Percentiles rank a stretch among this genome's conserved stretches.
Evolutionary conservation across 1,140 invertebrate genomes (phyloP).

Genomic region (Globodera rostochiensis): DNA sequence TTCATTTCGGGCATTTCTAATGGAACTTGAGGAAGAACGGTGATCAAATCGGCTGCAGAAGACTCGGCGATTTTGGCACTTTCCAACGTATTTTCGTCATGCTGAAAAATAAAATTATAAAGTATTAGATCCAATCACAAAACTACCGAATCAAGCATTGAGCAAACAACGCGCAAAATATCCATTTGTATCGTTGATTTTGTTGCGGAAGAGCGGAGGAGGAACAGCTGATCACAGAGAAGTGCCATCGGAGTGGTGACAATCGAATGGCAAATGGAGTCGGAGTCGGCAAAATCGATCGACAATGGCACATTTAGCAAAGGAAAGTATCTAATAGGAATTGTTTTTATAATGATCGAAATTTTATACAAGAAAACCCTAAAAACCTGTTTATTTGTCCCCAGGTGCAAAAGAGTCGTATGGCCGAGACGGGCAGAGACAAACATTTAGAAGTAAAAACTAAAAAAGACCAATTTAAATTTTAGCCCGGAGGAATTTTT

Average conservation of each 20-base stretch:
- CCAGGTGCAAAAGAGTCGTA: slow-evolving; percentile 17
- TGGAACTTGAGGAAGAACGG: background rate
- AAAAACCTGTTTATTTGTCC: slow-evolving; percentile 16
- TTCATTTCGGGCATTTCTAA: background rate
- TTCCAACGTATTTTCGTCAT: background rate
- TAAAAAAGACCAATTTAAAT: background rate
- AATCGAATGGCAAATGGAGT: background rate
- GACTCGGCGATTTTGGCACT: background rate
- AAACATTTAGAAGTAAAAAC: background rate
- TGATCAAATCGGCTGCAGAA: background rate
- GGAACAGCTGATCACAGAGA: slow-evolving; percentile 21
- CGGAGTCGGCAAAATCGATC: background rate
- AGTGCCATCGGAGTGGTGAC: slow-evolving; percentile 14
- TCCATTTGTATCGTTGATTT: slow-evolving; percentile 1
- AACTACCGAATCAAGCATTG: slow-evolving; percentile 8
- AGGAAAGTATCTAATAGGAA: slow-evolving; percentile 6
- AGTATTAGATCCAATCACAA: no score
- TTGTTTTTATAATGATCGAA: background rate
- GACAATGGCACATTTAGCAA: slow-evolving; percentile 32
- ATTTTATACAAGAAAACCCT: background rate
- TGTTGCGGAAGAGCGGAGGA: background rate
- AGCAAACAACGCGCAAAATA: slow-evolving; percentile 12
- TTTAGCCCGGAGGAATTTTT: background rate
- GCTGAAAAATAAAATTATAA: background rate
- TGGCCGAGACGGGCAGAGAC: slow-evolving; percentile 14